Evolutionary conservation across 2,113 vertebrate genomes (phyloP).

Genomic region (Burhinus bistriatus): DNA sequence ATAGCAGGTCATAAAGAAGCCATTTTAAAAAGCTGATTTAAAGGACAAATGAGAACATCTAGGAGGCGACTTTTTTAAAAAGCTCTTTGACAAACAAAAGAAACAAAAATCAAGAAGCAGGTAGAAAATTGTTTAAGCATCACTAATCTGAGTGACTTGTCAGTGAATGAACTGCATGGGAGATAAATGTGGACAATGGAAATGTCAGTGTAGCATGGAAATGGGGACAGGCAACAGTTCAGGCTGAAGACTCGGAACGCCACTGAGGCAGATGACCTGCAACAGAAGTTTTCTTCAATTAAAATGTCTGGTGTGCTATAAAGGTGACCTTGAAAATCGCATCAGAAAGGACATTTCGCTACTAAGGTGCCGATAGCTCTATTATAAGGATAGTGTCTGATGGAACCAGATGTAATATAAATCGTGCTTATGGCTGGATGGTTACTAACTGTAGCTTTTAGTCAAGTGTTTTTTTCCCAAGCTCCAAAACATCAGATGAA

Average conservation of each 20-base stretch:
- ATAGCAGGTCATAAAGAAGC: neutral
- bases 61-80: neutral
- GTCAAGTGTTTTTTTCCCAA: neutral
- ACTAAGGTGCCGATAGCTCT: neutral
- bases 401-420: neutral
- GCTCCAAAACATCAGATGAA: neutral
- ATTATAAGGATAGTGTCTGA: neutral
- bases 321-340: neutral
- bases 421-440: neutral
- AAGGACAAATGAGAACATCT: neutral
- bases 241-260: neutral
- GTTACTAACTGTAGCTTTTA: neutral
- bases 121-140: neutral
- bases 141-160: neutral
- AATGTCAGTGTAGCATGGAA: neutral
- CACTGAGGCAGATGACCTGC: neutral
- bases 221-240: neutral
- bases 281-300: neutral
- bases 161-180: neutral
- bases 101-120: neutral
- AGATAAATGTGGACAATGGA: neutral
- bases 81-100: neutral
- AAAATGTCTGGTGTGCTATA: neutral
- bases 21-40: neutral
- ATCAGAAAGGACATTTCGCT: neutral